These are phyloP conservation scores for Trichopoda pennipes DNA, from an alignment of 2,888 invertebrate species.

Conservation along the genomic window DNA sequence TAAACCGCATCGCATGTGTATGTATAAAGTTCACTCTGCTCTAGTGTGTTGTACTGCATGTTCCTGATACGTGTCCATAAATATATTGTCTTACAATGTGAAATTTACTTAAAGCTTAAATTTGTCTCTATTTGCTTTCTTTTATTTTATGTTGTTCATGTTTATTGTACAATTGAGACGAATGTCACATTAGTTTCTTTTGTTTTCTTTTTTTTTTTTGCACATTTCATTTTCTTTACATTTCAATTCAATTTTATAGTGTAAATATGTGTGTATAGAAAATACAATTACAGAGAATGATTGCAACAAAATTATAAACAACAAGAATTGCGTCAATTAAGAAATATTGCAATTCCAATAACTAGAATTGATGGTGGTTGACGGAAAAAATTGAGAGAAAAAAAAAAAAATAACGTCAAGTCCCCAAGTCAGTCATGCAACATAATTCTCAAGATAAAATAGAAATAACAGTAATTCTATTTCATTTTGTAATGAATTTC, in stretches of 20 bases:
- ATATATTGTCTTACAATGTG: slow-evolving; percentile 16
- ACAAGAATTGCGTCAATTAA: slow-evolving; percentile 63
- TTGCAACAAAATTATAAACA: background rate
- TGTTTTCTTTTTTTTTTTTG: slow-evolving; percentile 20
- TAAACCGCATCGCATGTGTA: no score
- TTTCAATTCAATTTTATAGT: slow-evolving; percentile 44
- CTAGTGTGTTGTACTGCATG: background rate
- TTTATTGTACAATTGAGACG: slow-evolving; percentile 38
- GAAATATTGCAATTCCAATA: slow-evolving; percentile 67
- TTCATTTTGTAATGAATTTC: no score
- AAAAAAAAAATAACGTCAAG: background rate
- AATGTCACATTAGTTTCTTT: slow-evolving; percentile 45
- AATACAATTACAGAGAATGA: slow-evolving; percentile 17
- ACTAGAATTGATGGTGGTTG: slow-evolving; percentile 57
- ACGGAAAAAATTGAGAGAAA: slow-evolving; percentile 32
- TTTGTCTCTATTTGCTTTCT: slow-evolving; percentile 15
- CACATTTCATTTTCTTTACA: slow-evolving; percentile 33
- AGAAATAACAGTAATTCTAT: no score
- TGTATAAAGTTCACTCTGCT: background rate
- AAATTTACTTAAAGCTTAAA: slow-evolving; percentile 37
- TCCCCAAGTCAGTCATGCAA: background rate
- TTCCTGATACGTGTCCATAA: slow-evolving; percentile 38
- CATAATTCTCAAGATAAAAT: background rate
- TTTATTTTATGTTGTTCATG: background rate
- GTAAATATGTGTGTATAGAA: background rate